Evolutionary conservation across 1,140 invertebrate genomes (phyloP).

Genomic region (Calycopis cecrops): DNA sequence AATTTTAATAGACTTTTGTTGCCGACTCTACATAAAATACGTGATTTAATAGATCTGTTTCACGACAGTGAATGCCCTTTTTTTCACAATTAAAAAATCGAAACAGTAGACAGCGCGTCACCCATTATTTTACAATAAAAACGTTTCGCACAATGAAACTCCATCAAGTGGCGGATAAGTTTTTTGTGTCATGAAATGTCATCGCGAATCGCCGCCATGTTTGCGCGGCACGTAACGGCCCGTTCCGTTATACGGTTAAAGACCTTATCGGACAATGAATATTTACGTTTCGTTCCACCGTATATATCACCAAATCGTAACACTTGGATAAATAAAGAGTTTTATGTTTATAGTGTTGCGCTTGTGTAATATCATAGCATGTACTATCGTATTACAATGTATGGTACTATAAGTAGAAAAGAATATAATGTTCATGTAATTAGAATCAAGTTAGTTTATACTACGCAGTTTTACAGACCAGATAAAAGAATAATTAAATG

Average conservation of each 20-base stretch:
- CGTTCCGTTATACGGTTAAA: constrained; percentile 12
- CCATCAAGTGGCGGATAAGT: neutral
- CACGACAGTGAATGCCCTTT: neutral
- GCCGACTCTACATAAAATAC: no score
- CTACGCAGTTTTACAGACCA: no score
- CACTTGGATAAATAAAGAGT: neutral
- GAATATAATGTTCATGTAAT: no score
- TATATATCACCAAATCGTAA: constrained; percentile 1
- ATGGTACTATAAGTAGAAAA: no score
- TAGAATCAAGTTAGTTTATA: no score
- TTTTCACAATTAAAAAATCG: neutral
- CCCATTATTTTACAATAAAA: constrained; percentile 4
- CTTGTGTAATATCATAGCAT: no score
- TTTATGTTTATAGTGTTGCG: neutral
- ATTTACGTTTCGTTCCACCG: constrained; percentile 10
- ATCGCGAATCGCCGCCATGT: constrained; percentile 8
- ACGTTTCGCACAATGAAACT: constrained; percentile 9
- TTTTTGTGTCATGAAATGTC: constrained; percentile 1
- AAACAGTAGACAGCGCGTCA: constrained; percentile 2
- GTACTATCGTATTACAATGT: neutral
- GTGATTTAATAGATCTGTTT: neutral
- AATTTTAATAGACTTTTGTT: no score
- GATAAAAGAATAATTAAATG: no score
- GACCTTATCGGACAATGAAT: constrained; percentile 12
- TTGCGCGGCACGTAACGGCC: constrained; percentile 6